Percentiles rank a stretch among this genome's conserved stretches.
These are phyloP conservation scores for Trichogramma dendrolimi DNA, from an alignment of 2,888 invertebrate species.

Conservation along the genomic window DNA sequence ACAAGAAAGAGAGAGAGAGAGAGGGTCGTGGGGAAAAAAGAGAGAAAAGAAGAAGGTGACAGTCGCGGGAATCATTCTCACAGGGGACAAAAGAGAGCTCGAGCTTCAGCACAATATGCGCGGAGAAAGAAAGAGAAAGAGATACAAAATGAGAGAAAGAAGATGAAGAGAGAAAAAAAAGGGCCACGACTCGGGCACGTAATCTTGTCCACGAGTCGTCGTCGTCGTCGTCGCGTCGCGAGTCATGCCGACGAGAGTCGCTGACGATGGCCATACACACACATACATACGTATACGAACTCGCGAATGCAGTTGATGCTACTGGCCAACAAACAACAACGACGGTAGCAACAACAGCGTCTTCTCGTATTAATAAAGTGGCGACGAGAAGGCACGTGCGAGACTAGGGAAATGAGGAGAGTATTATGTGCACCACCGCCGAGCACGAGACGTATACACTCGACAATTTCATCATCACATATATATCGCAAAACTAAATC, in stretches of 20 bases:
- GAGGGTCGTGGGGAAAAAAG: neutral
- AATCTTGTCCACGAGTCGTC: conserved; percentile 51
- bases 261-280: neutral
- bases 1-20: conserved; percentile 5
- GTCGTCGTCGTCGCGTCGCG: conserved; percentile 48
- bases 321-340: too few relatives aligned
- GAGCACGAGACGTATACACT: too few relatives aligned
- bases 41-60: conserved; percentile 1
- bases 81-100: neutral
- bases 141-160: conserved; percentile 7
- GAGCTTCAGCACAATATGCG: conserved; percentile 11
- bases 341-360: too few relatives aligned
- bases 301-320: too few relatives aligned
- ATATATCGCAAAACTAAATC: neutral
- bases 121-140: conserved; percentile 1
- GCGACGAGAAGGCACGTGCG: too few relatives aligned
- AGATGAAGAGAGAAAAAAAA: conserved; percentile 1
- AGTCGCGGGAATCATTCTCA: conserved; percentile 15
- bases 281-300: too few relatives aligned
- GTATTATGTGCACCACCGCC: too few relatives aligned
- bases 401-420: too few relatives aligned
- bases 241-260: conserved; percentile 39
- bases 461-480: too few relatives aligned
- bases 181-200: conserved; percentile 40
- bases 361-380: too few relatives aligned